phyloP scores from a whole-genome alignment of 2,888 invertebrate genomes.

The Hylaea fasciaria region DNA sequence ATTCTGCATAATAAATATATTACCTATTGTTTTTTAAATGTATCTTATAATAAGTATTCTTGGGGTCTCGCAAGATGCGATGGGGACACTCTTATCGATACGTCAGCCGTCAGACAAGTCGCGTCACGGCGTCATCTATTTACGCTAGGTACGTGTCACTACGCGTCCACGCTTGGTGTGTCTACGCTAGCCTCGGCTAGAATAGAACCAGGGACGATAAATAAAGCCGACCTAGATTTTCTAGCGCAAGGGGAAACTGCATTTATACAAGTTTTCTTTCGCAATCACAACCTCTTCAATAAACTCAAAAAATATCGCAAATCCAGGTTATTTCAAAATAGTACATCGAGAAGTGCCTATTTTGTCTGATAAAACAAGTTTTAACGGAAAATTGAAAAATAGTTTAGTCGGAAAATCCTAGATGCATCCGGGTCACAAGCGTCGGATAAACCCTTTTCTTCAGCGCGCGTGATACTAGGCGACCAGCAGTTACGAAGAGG shows the following conservation, averaged over 20 bases:
- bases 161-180: constrained; percentile 54
- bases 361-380: constrained; percentile 43
- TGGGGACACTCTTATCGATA: constrained; percentile 18
- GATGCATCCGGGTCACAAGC: constrained; percentile 75
- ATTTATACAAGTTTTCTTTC: constrained; percentile 13
- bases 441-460: constrained; percentile 86
- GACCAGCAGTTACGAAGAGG: constrained; percentile 69
- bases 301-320: constrained; percentile 3
- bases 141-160: constrained; percentile 66
- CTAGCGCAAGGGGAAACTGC: constrained; percentile 42
- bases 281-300: constrained; percentile 1
- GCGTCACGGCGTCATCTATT: constrained; percentile 68
- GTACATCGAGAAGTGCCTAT: constrained; percentile 1
- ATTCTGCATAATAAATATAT: no score
- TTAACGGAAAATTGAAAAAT: constrained; percentile 67
- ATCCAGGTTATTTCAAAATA: constrained; percentile 1
- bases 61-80: constrained; percentile 13
- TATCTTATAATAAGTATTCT: no score
- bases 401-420: constrained; percentile 76
- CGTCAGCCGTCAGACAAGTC: constrained; percentile 28
- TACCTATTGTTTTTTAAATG: no score
- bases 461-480: constrained; percentile 85
- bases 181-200: constrained; percentile 38
- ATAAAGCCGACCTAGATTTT: constrained; percentile 71
- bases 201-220: constrained; percentile 55